phyloP scores from a whole-genome alignment of 2,797 vertebrate genomes.

The Tinamus major region DNA sequence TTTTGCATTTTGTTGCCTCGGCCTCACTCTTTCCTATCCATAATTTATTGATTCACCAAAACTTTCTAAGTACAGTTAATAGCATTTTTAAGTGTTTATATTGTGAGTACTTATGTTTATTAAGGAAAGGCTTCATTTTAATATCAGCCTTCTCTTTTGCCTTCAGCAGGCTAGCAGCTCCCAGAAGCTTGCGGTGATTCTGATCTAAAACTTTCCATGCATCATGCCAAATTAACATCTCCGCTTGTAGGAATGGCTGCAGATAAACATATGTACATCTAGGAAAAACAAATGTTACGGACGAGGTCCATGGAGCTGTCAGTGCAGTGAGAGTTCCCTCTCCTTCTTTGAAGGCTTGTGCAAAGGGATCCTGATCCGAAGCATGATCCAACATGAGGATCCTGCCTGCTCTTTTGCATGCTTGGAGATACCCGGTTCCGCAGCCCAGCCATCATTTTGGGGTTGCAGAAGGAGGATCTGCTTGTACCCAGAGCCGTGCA shows the following conservation, averaged over 20 bases:
- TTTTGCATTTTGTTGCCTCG: background rate
- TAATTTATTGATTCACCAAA: background rate
- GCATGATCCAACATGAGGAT: background rate
- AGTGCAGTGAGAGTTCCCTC: background rate
- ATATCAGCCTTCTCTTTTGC: conserved; percentile 7
- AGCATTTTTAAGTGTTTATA: conserved; percentile 34
- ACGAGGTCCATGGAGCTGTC: background rate
- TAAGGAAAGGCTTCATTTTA: conserved; percentile 4
- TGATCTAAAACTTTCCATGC: conserved; percentile 72
- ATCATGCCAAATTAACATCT: conserved; percentile 63
- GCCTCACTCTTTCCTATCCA: background rate
- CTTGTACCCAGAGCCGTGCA: background rate
- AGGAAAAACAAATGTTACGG: conserved; percentile 34
- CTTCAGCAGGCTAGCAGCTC: conserved; percentile 58
- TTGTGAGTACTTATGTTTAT: conserved; percentile 16
- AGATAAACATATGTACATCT: conserved; percentile 27
- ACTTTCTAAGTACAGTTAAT: background rate
- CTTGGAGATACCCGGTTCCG: too few species aligned
- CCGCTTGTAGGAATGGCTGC: conserved; percentile 30
- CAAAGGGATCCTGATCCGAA: too few species aligned
- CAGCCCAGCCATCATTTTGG: too few species aligned
- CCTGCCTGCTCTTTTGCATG: too few species aligned
- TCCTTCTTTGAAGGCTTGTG: fast-evolving
- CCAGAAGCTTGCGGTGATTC: conserved; percentile 59
- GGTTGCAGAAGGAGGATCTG: background rate